These are phyloP conservation scores for Recurvirostra avosetta DNA, from an alignment of 2,113 vertebrate species.

Conservation along the genomic window DNA sequence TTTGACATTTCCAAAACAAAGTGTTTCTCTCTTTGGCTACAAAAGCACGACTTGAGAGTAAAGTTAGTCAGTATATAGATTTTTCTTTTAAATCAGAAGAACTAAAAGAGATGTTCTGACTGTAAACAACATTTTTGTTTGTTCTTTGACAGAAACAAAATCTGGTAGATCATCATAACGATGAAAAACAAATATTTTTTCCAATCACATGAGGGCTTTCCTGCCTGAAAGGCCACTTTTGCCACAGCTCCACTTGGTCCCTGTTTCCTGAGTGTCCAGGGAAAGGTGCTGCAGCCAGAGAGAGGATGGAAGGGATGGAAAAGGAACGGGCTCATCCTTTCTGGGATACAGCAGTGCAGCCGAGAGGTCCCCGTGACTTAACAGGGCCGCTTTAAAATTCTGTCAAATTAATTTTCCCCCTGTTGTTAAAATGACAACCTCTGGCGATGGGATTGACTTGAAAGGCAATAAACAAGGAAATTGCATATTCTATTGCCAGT, in stretches of 20 bases:
- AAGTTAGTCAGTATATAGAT: not conserved
- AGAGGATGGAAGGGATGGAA: not conserved
- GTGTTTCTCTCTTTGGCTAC: not conserved
- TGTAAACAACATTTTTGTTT: not conserved
- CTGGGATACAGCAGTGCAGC: not conserved
- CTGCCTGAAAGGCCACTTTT: not conserved
- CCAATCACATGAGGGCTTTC: not conserved
- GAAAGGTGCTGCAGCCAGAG: not conserved
- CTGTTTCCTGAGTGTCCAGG: not conserved
- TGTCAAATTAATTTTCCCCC: constrained; percentile 18
- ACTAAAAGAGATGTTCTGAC: not conserved
- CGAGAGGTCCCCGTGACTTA: not conserved
- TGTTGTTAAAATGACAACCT: constrained; percentile 7
- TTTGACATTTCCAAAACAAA: not conserved
- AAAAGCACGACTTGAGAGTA: not conserved
- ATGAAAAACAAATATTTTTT: not conserved
- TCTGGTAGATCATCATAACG: not conserved
- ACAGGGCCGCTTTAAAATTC: not conserved
- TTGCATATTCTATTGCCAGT: not conserved
- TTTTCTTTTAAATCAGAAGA: not conserved
- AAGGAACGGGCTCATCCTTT: not conserved
- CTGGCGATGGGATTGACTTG: not conserved
- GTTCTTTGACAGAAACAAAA: not conserved
- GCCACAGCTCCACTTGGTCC: accelerated
- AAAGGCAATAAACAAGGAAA: constrained; percentile 35